phyloP scores from a whole-genome alignment of 1,140 invertebrate genomes.

The Diabrotica virgifera region DNA sequence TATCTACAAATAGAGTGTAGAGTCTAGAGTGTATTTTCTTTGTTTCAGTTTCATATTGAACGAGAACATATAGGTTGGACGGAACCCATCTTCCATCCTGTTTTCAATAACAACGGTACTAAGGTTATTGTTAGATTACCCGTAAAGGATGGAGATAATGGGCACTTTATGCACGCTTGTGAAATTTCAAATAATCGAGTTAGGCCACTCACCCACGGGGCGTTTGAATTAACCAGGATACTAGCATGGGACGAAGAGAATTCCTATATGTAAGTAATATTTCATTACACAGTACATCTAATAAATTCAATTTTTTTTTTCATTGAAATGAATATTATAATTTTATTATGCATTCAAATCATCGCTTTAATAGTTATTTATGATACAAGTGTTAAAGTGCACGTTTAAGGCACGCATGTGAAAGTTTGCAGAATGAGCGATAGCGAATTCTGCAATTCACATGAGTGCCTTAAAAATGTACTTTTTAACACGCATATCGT shows the following conservation, averaged over 20 bases:
- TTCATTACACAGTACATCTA: neutral
- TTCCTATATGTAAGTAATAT: slow-evolving; percentile 57
- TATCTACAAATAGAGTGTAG: neutral
- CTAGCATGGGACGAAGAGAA: slow-evolving; percentile 64
- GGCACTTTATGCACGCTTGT: slow-evolving; percentile 51
- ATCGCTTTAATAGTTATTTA: too few species aligned
- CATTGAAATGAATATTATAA: too few species aligned
- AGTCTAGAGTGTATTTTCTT: neutral
- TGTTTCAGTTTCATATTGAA: slow-evolving; percentile 40
- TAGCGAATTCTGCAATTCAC: too few species aligned
- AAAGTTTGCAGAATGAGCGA: too few species aligned
- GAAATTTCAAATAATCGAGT: slow-evolving; percentile 46
- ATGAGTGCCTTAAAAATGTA: too few species aligned
- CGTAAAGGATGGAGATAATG: slow-evolving; percentile 57
- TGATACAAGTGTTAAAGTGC: too few species aligned
- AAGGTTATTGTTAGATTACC: slow-evolving; percentile 57
- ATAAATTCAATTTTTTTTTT: too few species aligned
- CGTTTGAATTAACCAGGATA: slow-evolving; percentile 65
- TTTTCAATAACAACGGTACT: slow-evolving; percentile 48
- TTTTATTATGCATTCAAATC: too few species aligned
- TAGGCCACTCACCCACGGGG: slow-evolving; percentile 60
- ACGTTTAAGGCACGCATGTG: too few species aligned
- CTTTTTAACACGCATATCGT: too few species aligned
- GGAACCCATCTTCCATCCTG: slow-evolving; percentile 48
- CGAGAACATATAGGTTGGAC: slow-evolving; percentile 53